Conservation (phyloP, 2,888 invertebrate species). For the Clivina fossor region DNA sequence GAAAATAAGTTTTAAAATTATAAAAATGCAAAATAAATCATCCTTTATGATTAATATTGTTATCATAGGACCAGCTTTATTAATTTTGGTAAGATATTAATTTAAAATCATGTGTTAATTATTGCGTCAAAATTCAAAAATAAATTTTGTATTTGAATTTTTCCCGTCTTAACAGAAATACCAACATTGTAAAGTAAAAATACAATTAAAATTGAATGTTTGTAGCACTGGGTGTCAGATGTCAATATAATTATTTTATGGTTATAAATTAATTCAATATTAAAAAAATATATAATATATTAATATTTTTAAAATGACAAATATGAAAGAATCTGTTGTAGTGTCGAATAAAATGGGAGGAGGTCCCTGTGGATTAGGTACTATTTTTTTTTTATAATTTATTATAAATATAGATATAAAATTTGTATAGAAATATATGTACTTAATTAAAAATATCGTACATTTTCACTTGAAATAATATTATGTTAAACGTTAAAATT, state of each 20-base stretch:
- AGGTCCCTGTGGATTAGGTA: constrained; percentile 63
- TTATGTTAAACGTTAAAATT: constrained; percentile 12
- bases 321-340: constrained; percentile 44
- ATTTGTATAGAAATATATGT: constrained; percentile 6
- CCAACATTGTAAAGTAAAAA: not conserved
- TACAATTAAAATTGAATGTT: not conserved
- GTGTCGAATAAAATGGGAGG: constrained; percentile 53
- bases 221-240: not conserved
- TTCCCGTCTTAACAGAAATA: too few relatives aligned
- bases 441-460: not conserved
- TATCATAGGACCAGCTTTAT: too few relatives aligned
- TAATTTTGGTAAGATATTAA: too few relatives aligned
- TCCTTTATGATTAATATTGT: too few relatives aligned
- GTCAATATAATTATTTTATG: not conserved
- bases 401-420: too few relatives aligned
- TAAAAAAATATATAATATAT: not conserved
- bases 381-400: constrained; percentile 31
- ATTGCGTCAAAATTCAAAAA: too few relatives aligned
- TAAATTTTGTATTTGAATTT: too few relatives aligned
- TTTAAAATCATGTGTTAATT: too few relatives aligned
- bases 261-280: not conserved
- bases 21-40: too few relatives aligned
- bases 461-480: not conserved
- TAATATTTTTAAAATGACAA: constrained; percentile 18
- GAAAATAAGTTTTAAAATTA: too few relatives aligned